Percentiles rank a stretch among this genome's conserved stretches.
Evolutionary conservation across 1,140 invertebrate genomes (phyloP).

Genomic region (Lordiphosa clarofinis): DNA sequence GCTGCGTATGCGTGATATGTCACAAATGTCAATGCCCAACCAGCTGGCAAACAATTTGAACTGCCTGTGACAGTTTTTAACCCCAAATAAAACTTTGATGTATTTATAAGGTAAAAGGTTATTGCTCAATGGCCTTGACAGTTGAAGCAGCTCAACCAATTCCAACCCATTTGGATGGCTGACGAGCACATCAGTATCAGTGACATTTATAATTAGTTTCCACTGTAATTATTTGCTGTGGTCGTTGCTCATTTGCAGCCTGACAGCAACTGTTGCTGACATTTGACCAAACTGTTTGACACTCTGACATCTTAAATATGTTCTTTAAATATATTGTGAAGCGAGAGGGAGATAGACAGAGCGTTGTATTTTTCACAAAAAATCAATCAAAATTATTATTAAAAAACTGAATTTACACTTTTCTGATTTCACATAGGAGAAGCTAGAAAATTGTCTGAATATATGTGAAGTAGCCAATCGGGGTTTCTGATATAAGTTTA

Average conservation of each 20-base stretch:
- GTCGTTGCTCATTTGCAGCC: conserved; percentile 5
- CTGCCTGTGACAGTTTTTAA: conserved; percentile 8
- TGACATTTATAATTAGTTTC: conserved; percentile 7
- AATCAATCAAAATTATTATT: no score
- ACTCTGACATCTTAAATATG: conserved; percentile 1
- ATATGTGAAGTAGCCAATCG: no score
- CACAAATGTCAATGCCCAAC: background rate
- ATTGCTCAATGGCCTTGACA: no score
- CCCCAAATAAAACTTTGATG: conserved; percentile 1
- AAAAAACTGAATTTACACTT: no score
- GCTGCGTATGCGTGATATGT: conserved; percentile 8
- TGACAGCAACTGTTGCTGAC: conserved; percentile 14
- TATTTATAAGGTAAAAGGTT: conserved; percentile 4
- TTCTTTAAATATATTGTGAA: no score
- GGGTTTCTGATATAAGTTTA: no score
- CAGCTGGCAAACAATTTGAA: background rate
- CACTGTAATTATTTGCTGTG: conserved; percentile 9
- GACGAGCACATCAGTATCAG: no score
- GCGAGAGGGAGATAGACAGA: no score
- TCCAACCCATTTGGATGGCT: no score
- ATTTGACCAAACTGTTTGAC: conserved; percentile 5
- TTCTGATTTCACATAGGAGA: no score
- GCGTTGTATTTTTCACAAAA: no score
- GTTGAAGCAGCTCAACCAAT: conserved; percentile 2
- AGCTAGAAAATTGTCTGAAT: no score